These are phyloP conservation scores for Pocillopora meandrina DNA, from an alignment of 92 coral and sea anemone species.

Conservation along the genomic window DNA sequence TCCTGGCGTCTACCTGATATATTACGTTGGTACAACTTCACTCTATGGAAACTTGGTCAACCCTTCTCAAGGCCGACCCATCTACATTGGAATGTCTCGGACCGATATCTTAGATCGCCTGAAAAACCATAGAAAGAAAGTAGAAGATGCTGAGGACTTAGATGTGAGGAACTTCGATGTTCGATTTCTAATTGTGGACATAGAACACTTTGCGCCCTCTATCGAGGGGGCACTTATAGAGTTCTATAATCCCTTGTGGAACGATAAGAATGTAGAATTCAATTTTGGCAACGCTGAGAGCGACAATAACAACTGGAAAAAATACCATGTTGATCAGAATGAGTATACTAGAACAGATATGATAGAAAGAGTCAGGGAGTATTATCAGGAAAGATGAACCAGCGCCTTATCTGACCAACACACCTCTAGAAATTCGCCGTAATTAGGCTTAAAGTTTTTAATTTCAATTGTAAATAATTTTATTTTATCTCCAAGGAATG, in stretches of 20 bases:
- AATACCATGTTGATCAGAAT: too few species aligned
- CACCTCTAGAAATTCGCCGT: too few species aligned
- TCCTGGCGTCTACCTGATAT: neutral
- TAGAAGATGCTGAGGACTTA: neutral
- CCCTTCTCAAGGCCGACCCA: neutral
- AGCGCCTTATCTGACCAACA: too few species aligned
- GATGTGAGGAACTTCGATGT: neutral
- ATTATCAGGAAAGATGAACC: too few species aligned
- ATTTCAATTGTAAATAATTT: too few species aligned
- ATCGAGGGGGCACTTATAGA: neutral
- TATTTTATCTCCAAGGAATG: too few species aligned
- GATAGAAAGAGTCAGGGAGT: too few species aligned
- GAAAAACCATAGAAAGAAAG: neutral
- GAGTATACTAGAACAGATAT: too few species aligned
- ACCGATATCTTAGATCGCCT: neutral
- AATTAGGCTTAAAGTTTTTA: too few species aligned
- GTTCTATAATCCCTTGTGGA: neutral
- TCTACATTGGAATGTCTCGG: neutral
- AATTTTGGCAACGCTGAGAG: neutral
- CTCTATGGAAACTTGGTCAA: neutral
- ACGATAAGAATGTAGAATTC: neutral
- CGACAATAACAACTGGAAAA: too few species aligned
- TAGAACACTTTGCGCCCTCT: neutral
- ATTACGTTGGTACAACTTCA: neutral
- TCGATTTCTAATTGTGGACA: neutral